Base-by-base conservation (phyloP, 2,888 invertebrate species). In the Mythimna albipuncta region DNA sequence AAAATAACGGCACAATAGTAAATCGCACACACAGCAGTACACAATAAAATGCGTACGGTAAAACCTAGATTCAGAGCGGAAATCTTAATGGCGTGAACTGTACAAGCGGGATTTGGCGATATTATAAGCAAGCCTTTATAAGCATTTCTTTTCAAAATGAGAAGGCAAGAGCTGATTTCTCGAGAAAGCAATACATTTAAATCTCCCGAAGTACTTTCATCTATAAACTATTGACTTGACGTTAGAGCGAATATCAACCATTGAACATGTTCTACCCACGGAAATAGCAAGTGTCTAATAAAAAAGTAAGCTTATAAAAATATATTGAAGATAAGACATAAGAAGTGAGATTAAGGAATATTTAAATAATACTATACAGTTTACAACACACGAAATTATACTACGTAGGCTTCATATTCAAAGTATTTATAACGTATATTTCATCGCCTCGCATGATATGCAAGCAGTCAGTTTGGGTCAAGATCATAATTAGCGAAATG, bases 281-380 rank as follows among this genome's bases (percentile, higher is more conserved):
- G 13, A 57, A 57, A 52, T 47, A n/a, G 11, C 32, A 62, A 3
- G 64, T 81, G n/a, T 54, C 11, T 72, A 64, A 54, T 57, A 62
- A 68, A 65, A 35, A 52, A 58, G 6, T 75, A 81, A 77, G 62
- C 64, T 55, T 64, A 26, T 77, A 82, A 66, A 50, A 66, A 67
- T 71, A 82, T 83, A 32, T 66, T 74, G 74, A 54, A 52, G 52
- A 57, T 69, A 67, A 79, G 78, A 82, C 58, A 68, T 68, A 61
- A 77, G 55, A 58, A 72, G 79, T 78, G 82, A 82, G 82, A 82
- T 82, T 79, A 70, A 67, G 70, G 47, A 76, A 57, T 78, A 75
- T 62, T 47, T 73, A 47, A 62, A 67, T 54, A 52, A 55, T 54
- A 44, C 38, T 26, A 75, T 64, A 69, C 38, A 64, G 58, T 70